Base-by-base conservation (phyloP, 2,113 vertebrate species). In the Syngnathus floridae region DNA sequence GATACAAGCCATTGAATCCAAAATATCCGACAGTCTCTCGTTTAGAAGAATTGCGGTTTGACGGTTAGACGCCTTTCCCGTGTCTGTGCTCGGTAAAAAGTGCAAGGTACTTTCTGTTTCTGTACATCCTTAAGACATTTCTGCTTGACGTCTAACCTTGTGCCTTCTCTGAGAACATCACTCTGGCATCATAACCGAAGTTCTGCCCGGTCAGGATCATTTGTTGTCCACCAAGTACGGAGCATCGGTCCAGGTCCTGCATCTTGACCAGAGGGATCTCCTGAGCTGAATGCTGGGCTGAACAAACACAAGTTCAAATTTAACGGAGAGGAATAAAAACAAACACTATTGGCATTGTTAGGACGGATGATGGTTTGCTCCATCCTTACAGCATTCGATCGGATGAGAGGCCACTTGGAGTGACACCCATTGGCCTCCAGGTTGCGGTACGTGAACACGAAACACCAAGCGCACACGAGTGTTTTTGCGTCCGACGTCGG, bases 131-230 rank as follows among this genome's bases (percentile, higher is more conserved):
- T 4, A n/a, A 63, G 41, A 35, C 21, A 7, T 5, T 22, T 13
- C 7, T 31, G 2, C 31, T 26, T 55, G 4, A 13, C 52, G 16
- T 31, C 91, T 90, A 78, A 98, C 96, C 93, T 89, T 94, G 90
- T 22, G 93, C 94, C 88, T 95, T 99, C 85, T 99, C 96, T 5
- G 92, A 95, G 75, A 99, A 99, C 63, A 99, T 85, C 57, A 99
- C 96, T 79, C 93, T 97, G 81, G 96, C 97, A 80, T 97, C 95
- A 0, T 93, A 91, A 0, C 94, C 95, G 80, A 98, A 98, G 69
- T 98, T 97, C 64, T 97, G 95, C 36, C 96, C 96, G 0, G 92
- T 95, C 22, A 99, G 91, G 71, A 97, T 94, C 95, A 99, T 95
- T 82, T 95, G 94, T 65, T 94, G 92, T 54, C 95, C 94, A 1